Percentiles rank a stretch among this genome's conserved stretches.
Evolutionary conservation across 2,113 vertebrate species (phyloP).

Genomic region (Orientallactaga bullata): DNA sequence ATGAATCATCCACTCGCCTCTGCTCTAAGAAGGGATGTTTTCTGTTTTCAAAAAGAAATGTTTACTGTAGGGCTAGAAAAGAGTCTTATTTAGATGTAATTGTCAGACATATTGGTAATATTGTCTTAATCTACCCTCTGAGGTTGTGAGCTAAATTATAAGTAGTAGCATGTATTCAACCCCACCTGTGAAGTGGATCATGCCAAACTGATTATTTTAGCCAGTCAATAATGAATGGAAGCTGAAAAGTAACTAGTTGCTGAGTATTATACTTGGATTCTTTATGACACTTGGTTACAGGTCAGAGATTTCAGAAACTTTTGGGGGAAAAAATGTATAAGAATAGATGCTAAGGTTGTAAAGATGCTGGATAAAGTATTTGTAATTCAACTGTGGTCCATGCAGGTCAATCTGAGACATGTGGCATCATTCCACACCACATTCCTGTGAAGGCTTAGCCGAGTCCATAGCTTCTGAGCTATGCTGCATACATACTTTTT

Average conservation of each 20-base stretch:
- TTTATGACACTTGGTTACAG: neutral
- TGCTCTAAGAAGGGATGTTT: neutral
- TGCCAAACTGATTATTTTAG: neutral
- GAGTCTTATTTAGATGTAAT: conserved; percentile 3
- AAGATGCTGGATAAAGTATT: neutral
- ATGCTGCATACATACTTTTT: neutral
- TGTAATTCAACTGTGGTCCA: neutral
- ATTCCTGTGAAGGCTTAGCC: neutral
- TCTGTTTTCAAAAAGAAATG: neutral
- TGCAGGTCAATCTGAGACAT: neutral
- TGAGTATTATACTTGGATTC: neutral
- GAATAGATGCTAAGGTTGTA: neutral
- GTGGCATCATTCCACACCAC: neutral
- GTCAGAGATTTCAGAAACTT: conserved; percentile 29
- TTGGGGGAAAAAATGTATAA: neutral
- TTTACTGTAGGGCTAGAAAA: neutral
- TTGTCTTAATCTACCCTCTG: neutral
- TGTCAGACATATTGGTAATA: neutral
- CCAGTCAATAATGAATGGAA: neutral
- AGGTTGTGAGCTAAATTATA: conserved; percentile 16
- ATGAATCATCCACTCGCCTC: conserved; percentile 10
- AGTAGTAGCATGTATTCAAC: neutral
- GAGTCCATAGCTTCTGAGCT: neutral
- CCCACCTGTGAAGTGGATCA: neutral
- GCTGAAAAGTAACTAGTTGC: neutral